Evolutionary conservation across 2,113 vertebrate genomes (phyloP), one percentile per base, ranked within the genome.

Genomic region (Rhinoptilus africanus): DNA sequence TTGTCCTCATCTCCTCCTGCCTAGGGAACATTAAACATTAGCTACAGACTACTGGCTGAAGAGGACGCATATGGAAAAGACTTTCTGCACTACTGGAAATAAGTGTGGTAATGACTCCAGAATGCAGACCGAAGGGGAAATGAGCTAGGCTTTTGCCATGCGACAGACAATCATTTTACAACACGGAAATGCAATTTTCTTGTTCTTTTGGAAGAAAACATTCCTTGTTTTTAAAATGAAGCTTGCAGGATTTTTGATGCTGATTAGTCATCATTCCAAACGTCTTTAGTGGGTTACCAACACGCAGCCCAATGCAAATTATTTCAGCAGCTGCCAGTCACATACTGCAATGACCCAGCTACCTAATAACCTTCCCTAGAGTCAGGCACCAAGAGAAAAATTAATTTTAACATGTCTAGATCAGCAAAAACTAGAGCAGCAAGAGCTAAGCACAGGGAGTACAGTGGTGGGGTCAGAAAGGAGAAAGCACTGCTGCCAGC

Each of bases 341-440:
- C 47, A 69, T 14, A 64, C 68, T 88, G 88, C 90, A 92, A 30
- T 9, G n/a, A 91, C 83, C 90, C 60, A 76, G n/a, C 83, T 92
- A 56, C 89, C 64, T 63, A 92, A 87, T 62, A 90, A 78, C 76
- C 83, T 91, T 89, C 56, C 84, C 73, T 72, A 75, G 72, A 93
- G 92, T 81, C 48, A 95, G 80, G 53, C 73, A 82, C 41, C 66
- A 69, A 86, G 32, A 96, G 80, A 87, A 93, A 88, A 94, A 92
- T 32, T 91, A 88, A 81, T 92, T 96, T 95, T 93, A 95, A 86
- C 76, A 27, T 0, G 3, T 89, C 83, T 89, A 54, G 76, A 93
- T 92, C 79, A 88, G 83, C 85, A 91, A 74, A 89, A 96, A 91
- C 84, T 90, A 64, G 93, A 97, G 72, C 85, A 89, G 68, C 48